Conservation (phyloP, 2,888 invertebrate genomes). For the Caenorhabditis zanzibari region DNA sequence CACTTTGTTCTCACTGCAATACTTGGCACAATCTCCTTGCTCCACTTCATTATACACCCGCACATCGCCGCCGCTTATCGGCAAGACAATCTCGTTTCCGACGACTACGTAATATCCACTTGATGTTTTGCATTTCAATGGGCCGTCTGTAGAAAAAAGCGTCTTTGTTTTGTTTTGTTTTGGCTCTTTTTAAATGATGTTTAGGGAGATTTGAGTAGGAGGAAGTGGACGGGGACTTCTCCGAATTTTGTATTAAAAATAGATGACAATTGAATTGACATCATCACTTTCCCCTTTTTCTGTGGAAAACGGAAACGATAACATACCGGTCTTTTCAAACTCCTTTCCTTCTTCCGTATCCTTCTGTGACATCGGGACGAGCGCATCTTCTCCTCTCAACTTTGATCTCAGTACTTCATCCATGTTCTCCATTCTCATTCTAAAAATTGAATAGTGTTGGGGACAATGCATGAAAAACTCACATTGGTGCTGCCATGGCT, state of each 20-base stretch:
- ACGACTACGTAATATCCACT: constrained; percentile 81
- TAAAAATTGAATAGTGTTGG: constrained; percentile 7
- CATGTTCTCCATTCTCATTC: constrained; percentile 61
- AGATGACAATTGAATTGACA: constrained; percentile 1
- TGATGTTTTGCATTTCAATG: constrained; percentile 71
- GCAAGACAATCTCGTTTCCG: constrained; percentile 80
- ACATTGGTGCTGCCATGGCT: constrained; percentile 59
- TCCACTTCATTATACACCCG: constrained; percentile 75
- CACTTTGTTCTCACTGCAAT: constrained; percentile 77
- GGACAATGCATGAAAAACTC: constrained; percentile 16
- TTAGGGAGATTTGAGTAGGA: constrained; percentile 6
- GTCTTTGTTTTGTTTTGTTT: constrained; percentile 20
- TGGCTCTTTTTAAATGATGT: not conserved
- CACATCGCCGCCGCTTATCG: constrained; percentile 67
- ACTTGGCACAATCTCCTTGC: constrained; percentile 78
- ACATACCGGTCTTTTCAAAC: constrained; percentile 52
- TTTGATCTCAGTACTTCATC: constrained; percentile 65
- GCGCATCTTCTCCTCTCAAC: constrained; percentile 62
- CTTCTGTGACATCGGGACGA: constrained; percentile 60
- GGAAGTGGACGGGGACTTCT: constrained; percentile 5
- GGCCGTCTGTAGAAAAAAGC: constrained; percentile 42
- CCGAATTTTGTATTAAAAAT: constrained; percentile 7
- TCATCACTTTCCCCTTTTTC: constrained; percentile 7
- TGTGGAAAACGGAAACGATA: constrained; percentile 13
- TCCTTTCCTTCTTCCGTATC: constrained; percentile 49